phyloP scores from a whole-genome alignment of 2,113 vertebrate genomes.

The Brachyistius frenatus region DNA sequence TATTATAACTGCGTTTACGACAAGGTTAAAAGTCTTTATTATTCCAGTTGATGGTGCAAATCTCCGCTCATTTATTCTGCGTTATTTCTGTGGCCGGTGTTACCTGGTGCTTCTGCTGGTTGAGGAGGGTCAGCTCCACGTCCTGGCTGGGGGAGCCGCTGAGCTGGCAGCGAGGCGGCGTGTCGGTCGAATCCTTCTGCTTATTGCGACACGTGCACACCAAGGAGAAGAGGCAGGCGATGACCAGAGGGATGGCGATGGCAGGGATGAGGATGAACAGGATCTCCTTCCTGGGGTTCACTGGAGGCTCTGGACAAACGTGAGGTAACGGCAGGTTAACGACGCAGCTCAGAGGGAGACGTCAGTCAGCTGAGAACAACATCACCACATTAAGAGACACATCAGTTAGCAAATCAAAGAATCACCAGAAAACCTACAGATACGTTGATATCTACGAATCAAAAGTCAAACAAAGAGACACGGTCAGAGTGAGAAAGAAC shows the following conservation, averaged over 20 bases:
- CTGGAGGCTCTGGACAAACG: conserved; percentile 85
- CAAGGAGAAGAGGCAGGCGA: conserved; percentile 95
- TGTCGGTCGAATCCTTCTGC: conserved; percentile 88
- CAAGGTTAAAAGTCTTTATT: not conserved
- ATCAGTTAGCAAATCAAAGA: too few species aligned
- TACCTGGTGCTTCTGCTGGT: conserved; percentile 94
- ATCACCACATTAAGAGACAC: too few species aligned
- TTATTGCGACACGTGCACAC: conserved; percentile 97
- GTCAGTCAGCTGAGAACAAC: too few species aligned
- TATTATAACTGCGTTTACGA: not conserved
- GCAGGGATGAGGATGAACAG: conserved; percentile 96
- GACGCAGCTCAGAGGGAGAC: too few species aligned
- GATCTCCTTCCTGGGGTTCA: conserved; percentile 93
- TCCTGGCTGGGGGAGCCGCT: conserved; percentile 92
- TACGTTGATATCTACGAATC: too few species aligned
- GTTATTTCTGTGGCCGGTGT: not conserved
- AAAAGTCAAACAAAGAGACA: too few species aligned
- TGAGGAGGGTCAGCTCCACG: conserved; percentile 93
- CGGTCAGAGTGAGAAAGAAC: too few species aligned
- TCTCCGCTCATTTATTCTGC: too few species aligned
- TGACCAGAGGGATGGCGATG: conserved; percentile 93
- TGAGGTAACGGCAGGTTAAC: too few species aligned
- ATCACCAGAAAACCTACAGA: too few species aligned
- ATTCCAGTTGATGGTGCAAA: not conserved
- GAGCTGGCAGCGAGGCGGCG: conserved; percentile 89